phyloP scores from a whole-genome alignment of 2,888 invertebrate species.

The Hedya salicella region DNA sequence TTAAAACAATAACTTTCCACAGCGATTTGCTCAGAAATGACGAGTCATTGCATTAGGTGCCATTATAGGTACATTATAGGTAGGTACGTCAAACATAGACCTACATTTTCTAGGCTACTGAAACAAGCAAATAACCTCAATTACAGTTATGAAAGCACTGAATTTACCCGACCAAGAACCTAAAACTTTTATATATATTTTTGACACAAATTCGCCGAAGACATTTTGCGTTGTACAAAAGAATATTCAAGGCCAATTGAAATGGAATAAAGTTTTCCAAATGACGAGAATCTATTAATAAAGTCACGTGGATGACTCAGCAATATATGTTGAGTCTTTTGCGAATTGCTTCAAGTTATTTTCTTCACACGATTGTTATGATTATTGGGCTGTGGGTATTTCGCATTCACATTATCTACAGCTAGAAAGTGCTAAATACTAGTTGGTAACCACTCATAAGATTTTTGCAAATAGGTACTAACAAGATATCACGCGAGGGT shows the following conservation, averaged over 20 bases:
- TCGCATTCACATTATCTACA: too few species aligned
- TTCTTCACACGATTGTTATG: not conserved
- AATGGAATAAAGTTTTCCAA: conserved; percentile 28
- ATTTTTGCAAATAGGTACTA: too few species aligned
- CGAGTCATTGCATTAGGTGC: conserved; percentile 11
- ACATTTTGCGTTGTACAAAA: conserved; percentile 16
- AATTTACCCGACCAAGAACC: conserved; percentile 20
- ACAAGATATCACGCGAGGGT: too few species aligned
- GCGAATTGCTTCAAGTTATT: not conserved
- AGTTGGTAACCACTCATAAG: too few species aligned
- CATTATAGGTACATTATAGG: too few species aligned
- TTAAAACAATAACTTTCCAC: conserved; percentile 6
- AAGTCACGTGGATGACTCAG: not conserved
- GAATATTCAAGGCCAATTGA: conserved; percentile 18
- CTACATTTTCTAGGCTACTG: conserved; percentile 18
- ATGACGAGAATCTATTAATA: not conserved
- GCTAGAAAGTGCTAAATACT: too few species aligned
- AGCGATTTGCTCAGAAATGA: conserved; percentile 1
- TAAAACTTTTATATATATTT: conserved; percentile 26
- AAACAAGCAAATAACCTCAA: conserved; percentile 35
- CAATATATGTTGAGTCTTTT: not conserved
- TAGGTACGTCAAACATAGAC: conserved; percentile 8
- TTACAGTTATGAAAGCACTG: conserved; percentile 31
- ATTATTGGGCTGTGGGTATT: too few species aligned
- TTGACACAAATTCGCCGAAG: conserved; percentile 10